A percentile compares a stretch with the other conserved stretches of the same genome.
Evolutionary conservation across 2,113 vertebrate species (phyloP).

Genomic region (Pelecanus crispus): DNA sequence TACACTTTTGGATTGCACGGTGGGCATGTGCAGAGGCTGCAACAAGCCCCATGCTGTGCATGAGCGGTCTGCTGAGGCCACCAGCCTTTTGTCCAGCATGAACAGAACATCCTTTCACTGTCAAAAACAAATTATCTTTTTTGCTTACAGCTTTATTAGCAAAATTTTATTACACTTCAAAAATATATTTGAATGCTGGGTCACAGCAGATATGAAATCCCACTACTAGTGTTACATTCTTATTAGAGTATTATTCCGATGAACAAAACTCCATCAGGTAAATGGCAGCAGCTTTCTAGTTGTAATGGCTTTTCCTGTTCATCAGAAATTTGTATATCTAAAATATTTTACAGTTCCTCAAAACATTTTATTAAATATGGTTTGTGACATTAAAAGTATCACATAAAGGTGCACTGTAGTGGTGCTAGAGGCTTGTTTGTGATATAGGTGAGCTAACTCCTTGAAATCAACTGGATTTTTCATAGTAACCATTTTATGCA

Average conservation of each 20-base stretch:
- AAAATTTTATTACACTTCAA: not conserved
- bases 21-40: not conserved
- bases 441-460: not conserved
- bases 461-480: not conserved
- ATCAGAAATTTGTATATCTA: not conserved
- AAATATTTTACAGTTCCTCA: not conserved
- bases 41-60: rapidly evolving
- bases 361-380: not conserved
- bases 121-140: not conserved
- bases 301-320: not conserved
- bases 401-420: not conserved
- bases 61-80: not conserved
- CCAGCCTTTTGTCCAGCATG: not conserved
- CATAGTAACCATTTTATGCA: not conserved
- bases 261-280: not conserved
- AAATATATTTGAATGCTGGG: not conserved
- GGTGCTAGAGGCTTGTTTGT: not conserved
- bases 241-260: not conserved
- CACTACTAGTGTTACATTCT: not conserved
- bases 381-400: not conserved
- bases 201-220: not conserved
- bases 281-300: not conserved
- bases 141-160: not conserved
- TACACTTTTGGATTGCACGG: rapidly evolving
- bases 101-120: not conserved